Conservation (phyloP, 2,113 vertebrate genomes). For the Lophochroa leadbeateri region DNA sequence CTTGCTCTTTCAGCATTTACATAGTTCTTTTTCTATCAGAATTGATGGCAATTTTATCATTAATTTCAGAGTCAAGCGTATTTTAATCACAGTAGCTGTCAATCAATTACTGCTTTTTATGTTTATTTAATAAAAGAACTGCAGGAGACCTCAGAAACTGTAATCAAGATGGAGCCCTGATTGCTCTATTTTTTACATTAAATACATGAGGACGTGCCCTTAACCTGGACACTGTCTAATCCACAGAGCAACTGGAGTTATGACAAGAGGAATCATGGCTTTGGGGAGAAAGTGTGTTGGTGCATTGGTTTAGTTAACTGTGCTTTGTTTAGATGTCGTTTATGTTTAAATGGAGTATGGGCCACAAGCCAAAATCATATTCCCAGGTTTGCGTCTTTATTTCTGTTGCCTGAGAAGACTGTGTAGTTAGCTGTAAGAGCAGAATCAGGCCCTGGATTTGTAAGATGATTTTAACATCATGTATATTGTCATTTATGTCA, state of each 20-base stretch:
- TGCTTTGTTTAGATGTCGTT: not conserved
- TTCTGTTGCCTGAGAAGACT: not conserved
- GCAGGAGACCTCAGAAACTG: conserved; percentile 2
- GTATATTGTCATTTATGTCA: not conserved
- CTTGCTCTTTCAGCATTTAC: not conserved
- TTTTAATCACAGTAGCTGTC: conserved; percentile 22
- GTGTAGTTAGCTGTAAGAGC: not conserved
- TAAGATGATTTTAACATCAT: not conserved
- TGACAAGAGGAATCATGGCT: not conserved
- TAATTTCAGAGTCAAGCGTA: not conserved
- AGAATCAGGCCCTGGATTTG: not conserved
- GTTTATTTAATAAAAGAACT: conserved; percentile 54
- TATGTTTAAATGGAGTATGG: not conserved
- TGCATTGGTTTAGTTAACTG: not conserved
- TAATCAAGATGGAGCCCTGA: not conserved
- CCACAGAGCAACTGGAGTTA: not conserved
- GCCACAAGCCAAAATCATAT: not conserved
- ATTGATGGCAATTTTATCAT: not conserved
- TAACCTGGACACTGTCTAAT: not conserved
- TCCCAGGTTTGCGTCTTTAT: not conserved
- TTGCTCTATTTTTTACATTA: not conserved
- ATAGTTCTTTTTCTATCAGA: not conserved
- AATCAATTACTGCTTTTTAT: conserved; percentile 21
- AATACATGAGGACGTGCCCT: not conserved
- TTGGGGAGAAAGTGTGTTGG: not conserved